Base-by-base conservation (phyloP, 2,113 vertebrate genomes). In the Noturus placidus region DNA sequence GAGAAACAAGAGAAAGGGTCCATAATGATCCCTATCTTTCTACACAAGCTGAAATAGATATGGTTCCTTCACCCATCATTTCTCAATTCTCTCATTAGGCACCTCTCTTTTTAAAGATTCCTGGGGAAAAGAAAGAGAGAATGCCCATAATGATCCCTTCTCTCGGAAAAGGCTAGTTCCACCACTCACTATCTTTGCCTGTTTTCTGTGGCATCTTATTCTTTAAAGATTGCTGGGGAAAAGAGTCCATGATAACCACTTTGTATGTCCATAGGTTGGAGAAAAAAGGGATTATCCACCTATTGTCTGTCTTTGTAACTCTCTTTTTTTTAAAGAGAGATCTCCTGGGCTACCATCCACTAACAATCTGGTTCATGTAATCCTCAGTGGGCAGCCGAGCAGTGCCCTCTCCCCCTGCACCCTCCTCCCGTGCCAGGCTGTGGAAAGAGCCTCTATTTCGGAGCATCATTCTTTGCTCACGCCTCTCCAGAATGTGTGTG, bases 341-440 rank as follows among this genome's bases (percentile, higher is more conserved):
- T 86, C 65, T 76, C 84, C 88, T 35, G 87, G 91, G 95, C 97
- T 99, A 99, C 98, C 98, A 99, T 93, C 97, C 98, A 93, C 98
- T 97, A 91, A 99, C 96, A 93, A 99, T 99, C 96, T 99, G 98
- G 96, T 97, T 99, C 97, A 99, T 97, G 96, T 99, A 99, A 96
- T 99, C 98, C 96, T 99, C 98, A 0, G 98, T 99, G 93, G 98
- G 97, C 93, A 97, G 95, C 5, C 97, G 95, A 90, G 95, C 96
- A 1, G 87, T 88, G 9, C 87, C 90, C 87, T 91, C 90, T 35
- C 90, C 87, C 5, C 90, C 69, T 0, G 56, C 81, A 2, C 87
- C 90, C 4, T 87, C 88, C 61, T 88, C 90, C 86, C 88, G 81
- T 59, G 80, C 65, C 14, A 59, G 38, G 3, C 78, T 86, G 5